A percentile compares a stretch with the other conserved stretches of the same genome.
Evolutionary conservation across 2,113 vertebrate genomes (phyloP).

Genomic region (Leptocoma aspasia): DNA sequence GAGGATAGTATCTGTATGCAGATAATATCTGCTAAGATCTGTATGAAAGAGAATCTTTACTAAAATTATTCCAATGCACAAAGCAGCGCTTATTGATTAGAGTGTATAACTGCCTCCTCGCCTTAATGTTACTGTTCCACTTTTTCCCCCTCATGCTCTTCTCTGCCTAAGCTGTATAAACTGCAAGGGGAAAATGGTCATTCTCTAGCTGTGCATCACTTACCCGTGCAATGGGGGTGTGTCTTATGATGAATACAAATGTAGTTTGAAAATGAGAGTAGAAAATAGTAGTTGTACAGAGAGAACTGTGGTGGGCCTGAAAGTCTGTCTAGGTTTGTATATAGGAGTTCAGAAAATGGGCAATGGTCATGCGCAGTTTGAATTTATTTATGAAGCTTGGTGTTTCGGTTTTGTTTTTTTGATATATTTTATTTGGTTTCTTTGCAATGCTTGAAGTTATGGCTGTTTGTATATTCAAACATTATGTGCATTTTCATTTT

Average conservation of each 20-base stretch:
- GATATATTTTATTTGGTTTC: neutral
- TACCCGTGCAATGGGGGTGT: fast-evolving
- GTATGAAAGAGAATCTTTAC: neutral
- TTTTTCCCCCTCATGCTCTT: neutral
- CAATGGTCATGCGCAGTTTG: fast-evolving
- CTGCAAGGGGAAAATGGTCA: neutral
- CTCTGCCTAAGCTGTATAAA: neutral
- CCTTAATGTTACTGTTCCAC: neutral
- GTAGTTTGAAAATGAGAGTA: neutral
- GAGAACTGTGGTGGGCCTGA: neutral
- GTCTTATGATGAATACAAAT: neutral
- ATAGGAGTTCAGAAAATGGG: neutral
- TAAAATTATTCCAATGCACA: fast-evolving
- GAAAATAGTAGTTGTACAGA: neutral
- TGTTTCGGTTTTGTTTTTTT: neutral
- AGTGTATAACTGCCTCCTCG: neutral
- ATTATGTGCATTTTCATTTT: neutral
- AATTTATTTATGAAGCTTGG: neutral
- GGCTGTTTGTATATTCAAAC: neutral
- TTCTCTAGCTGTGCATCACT: neutral
- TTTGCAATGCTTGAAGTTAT: neutral
- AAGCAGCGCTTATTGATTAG: neutral
- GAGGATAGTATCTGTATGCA: neutral
- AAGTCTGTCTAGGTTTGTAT: neutral
- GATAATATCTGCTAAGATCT: neutral